Evolutionary conservation across 2,113 vertebrate genomes (phyloP).

Genomic region (Ameiurus melas): DNA sequence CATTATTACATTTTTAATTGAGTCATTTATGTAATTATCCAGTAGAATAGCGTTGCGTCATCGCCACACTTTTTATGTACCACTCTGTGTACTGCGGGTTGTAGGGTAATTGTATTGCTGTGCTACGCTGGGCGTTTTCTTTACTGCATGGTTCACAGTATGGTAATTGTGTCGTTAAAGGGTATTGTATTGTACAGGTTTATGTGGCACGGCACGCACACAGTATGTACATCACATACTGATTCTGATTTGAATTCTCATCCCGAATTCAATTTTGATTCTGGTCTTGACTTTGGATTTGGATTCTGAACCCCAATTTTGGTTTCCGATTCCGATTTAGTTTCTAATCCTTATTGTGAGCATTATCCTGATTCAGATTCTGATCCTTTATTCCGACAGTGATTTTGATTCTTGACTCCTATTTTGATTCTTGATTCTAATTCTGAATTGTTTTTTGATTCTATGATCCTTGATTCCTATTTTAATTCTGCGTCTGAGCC

Average conservation of each 20-base stretch:
- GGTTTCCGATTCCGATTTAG: neutral
- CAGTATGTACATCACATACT: neutral
- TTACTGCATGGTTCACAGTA: neutral
- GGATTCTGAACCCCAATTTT: neutral
- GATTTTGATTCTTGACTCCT: neutral
- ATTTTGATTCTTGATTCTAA: neutral
- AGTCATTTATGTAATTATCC: slow-evolving; percentile 12
- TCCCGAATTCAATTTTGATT: neutral
- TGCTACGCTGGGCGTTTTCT: neutral
- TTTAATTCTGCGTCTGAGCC: neutral
- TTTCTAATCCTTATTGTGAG: neutral
- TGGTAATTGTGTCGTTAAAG: neutral
- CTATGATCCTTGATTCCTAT: neutral
- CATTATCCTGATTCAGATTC: neutral
- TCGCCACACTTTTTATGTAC: neutral
- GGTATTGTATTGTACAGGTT: neutral
- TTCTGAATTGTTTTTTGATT: neutral
- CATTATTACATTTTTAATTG: neutral
- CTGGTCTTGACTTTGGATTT: neutral
- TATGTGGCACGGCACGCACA: neutral
- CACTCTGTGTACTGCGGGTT: neutral
- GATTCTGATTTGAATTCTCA: neutral
- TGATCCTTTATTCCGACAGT: neutral
- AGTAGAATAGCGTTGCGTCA: neutral
- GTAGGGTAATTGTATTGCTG: neutral